Evolutionary conservation across 2,888 invertebrate genomes (phyloP).

Genomic region (Agonum fuliginosum): DNA sequence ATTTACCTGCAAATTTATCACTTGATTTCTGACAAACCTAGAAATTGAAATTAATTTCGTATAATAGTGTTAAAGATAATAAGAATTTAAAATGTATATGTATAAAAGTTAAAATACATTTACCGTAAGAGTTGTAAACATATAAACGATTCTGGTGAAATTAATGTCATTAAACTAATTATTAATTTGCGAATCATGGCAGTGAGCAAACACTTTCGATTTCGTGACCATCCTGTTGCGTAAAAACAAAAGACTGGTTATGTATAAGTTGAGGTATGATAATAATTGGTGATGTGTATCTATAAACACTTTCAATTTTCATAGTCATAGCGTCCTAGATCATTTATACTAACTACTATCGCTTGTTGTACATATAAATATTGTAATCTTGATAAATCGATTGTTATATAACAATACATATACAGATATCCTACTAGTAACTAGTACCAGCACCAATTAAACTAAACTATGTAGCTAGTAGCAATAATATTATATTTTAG

Average conservation of each 20-base stretch:
- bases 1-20: too few species aligned
- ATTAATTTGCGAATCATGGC: conserved; percentile 19
- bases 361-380: conserved; percentile 14
- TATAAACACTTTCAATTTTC: conserved; percentile 47
- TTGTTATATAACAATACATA: conserved; percentile 11
- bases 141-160: not conserved
- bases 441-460: too few species aligned
- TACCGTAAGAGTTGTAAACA: too few species aligned
- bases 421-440: too few species aligned
- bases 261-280: conserved; percentile 1
- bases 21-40: too few species aligned
- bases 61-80: too few species aligned
- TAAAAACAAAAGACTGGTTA: conserved; percentile 33
- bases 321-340: conserved; percentile 30
- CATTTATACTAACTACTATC: not conserved
- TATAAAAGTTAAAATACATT: too few species aligned
- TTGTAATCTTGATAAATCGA: conserved; percentile 3
- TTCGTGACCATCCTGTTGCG: conserved; percentile 21
- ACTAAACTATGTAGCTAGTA: too few species aligned
- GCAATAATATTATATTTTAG: too few species aligned
- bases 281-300: conserved; percentile 49
- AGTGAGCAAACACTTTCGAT: conserved; percentile 31
- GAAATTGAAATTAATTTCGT: too few species aligned
- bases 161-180: conserved; percentile 4
- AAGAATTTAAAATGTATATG: too few species aligned